phyloP scores from a whole-genome alignment of 2,888 invertebrate genomes.

The Dilophus febrilis region DNA sequence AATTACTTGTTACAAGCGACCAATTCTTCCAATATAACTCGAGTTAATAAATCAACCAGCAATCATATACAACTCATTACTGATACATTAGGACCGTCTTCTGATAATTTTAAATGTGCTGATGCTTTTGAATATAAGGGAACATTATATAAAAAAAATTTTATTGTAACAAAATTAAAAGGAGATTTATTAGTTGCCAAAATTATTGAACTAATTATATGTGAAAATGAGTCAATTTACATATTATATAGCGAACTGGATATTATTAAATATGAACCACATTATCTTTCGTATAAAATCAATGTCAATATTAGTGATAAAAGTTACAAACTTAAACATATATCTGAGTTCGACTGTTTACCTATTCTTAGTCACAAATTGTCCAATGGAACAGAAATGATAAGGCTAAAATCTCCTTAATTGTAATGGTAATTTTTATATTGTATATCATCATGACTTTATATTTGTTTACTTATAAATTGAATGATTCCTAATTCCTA shows the following conservation, averaged over 20 bases:
- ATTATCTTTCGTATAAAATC: background rate
- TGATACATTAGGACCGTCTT: background rate
- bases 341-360: background rate
- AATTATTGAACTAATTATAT: background rate
- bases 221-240: background rate
- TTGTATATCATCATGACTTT: too few species aligned
- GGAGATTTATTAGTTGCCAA: background rate
- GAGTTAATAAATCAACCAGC: too few species aligned
- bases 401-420: constrained; percentile 1
- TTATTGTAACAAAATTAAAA: background rate
- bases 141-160: background rate
- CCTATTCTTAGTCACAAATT: background rate
- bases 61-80: too few species aligned
- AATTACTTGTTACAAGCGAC: background rate
- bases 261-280: background rate
- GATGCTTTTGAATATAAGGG: constrained; percentile 1
- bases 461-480: too few species aligned
- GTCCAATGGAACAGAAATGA: background rate
- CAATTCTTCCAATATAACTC: background rate
- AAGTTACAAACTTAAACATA: constrained; percentile 5
- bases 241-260: background rate
- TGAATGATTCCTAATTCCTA: too few species aligned
- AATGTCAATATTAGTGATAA: constrained; percentile 1
- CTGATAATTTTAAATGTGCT: background rate
- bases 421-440: too few species aligned